A percentile compares a stretch with the other conserved stretches of the same genome.
These are phyloP conservation scores for Silurus glanis DNA, from an alignment of 2,113 vertebrate species.

Conservation along the genomic window DNA sequence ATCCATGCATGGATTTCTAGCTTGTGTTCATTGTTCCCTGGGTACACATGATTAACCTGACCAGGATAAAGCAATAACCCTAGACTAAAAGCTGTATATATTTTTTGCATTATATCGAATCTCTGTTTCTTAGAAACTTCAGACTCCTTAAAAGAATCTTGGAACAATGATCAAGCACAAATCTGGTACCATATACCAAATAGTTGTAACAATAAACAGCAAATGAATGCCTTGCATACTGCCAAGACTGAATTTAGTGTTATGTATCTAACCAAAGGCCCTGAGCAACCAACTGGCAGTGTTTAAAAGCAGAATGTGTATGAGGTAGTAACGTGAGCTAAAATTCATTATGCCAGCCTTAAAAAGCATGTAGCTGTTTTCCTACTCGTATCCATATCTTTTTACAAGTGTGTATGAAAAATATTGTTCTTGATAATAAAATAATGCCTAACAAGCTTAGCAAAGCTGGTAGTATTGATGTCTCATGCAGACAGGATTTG, in stretches of 20 bases:
- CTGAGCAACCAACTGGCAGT: slow-evolving; percentile 1
- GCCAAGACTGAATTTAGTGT: neutral
- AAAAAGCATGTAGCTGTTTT: neutral
- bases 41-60: neutral
- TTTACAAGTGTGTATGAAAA: neutral
- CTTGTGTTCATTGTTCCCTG: neutral
- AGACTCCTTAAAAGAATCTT: neutral
- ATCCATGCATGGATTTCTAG: neutral
- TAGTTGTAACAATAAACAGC: neutral
- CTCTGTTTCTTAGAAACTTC: neutral
- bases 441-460: neutral
- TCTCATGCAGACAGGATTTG: no score
- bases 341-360: neutral
- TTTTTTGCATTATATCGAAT: no score
- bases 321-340: neutral
- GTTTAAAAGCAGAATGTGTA: neutral
- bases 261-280: neutral
- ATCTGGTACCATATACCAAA: neutral
- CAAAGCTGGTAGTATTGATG: neutral
- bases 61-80: neutral
- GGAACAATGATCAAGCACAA: neutral
- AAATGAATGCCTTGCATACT: neutral
- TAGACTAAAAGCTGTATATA: neutral
- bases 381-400: neutral
- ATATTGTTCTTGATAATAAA: neutral